Evolutionary conservation across 1,140 invertebrate species (phyloP).

Genomic region (Caenorhabditis tropicalis): DNA sequence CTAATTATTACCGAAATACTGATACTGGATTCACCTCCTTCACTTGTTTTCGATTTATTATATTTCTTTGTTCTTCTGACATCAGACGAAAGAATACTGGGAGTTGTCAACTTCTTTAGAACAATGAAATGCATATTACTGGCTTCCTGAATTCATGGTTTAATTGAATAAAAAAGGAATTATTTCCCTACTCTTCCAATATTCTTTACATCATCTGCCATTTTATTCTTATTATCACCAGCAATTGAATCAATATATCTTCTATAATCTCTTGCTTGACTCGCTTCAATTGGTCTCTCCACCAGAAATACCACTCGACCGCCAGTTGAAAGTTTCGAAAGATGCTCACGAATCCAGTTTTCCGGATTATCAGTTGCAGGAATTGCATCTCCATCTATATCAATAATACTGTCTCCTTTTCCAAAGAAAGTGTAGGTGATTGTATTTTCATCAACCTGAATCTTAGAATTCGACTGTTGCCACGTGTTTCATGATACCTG

Average conservation of each 20-base stretch:
- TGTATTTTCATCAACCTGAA: not conserved
- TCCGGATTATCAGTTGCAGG: not conserved
- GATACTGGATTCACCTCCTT: not conserved
- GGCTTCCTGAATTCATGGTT: too few relatives aligned
- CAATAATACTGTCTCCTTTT: not conserved
- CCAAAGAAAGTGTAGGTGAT: not conserved
- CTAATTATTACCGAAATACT: not conserved
- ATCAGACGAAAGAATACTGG: not conserved
- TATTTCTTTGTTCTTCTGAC: not conserved
- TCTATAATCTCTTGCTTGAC: not conserved
- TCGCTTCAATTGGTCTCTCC: not conserved
- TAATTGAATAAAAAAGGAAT: too few relatives aligned
- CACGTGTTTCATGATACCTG: not conserved
- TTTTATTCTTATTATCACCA: not conserved
- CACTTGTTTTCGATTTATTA: not conserved
- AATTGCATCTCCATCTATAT: not conserved
- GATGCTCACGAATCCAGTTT: not conserved
- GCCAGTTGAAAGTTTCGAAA: not conserved
- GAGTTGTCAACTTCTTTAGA: not conserved
- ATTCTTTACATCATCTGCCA: not conserved
- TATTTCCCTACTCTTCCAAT: constrained; percentile 7
- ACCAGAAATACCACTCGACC: not conserved
- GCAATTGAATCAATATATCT: not conserved
- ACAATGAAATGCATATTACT: constrained; percentile 20
- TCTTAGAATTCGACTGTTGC: too few relatives aligned